Conservation (phyloP, 2,888 invertebrate genomes). For the Hoplodrina ambigua region DNA sequence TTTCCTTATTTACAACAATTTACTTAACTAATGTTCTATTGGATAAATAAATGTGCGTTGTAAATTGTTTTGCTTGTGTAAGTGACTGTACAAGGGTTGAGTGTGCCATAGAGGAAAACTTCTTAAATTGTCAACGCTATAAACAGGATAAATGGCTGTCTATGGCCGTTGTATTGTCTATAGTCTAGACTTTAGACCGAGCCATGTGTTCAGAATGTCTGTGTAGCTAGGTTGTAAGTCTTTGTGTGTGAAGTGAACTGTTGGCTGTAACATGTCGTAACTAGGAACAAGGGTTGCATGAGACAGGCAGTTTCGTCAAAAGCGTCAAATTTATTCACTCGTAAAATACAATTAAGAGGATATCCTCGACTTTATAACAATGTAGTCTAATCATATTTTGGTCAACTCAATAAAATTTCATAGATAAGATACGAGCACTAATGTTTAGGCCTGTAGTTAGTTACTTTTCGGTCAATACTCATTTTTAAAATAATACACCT, state of each 20-base stretch:
- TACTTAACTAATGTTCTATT: constrained; percentile 19
- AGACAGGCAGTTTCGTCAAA: constrained; percentile 7
- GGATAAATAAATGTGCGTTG: constrained; percentile 26
- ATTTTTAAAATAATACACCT: no score
- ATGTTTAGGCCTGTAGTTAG: no score
- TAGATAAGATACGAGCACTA: neutral
- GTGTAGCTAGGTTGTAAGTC: constrained; percentile 16
- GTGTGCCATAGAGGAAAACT: constrained; percentile 36
- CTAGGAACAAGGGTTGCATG: constrained; percentile 24
- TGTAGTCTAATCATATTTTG: neutral
- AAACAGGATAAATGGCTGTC: constrained; percentile 51
- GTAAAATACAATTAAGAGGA: neutral
- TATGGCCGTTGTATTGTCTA: constrained; percentile 41
- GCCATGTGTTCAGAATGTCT: constrained; percentile 40
- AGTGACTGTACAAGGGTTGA: constrained; percentile 37
- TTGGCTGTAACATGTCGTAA: constrained; percentile 21
- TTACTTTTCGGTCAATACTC: no score
- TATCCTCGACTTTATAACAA: no score
- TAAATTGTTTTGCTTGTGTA: constrained; percentile 19
- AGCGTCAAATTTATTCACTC: neutral
- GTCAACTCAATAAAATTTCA: neutral
- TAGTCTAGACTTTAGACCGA: constrained; percentile 48
- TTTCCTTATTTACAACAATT: constrained; percentile 45
- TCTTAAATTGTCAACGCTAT: constrained; percentile 44
- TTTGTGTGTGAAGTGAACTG: constrained; percentile 41